Base-by-base conservation (phyloP, 2,888 invertebrate species). In the Euplagia quadripunctaria region DNA sequence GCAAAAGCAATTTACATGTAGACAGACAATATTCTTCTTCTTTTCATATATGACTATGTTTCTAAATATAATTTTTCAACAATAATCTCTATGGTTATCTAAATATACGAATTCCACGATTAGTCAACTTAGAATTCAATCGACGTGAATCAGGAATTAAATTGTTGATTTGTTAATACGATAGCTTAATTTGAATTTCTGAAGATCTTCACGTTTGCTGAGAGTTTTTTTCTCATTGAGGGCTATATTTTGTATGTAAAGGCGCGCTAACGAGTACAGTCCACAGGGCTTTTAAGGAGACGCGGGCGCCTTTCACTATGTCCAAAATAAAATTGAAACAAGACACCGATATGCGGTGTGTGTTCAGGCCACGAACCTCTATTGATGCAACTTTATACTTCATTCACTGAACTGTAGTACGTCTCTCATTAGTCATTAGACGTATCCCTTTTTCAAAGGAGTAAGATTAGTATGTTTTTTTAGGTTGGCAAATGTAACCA, bases 201-300 rank as follows among this genome's bases (percentile, higher is more conserved):
- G 43, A 46, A 46, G 71, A 73, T 74, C 55, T 70, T 69, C 70
- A 65, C 76, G 67, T 75, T 80, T 78, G 73, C 66, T 75, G 64
- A 81, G 74, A 79, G 80, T 78, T 84, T 84, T 84, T 89, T 89
- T 87, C 83, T 83, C 88, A 86, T 88, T 90, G 87, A 89, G 84
- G 83, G 87, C 87, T 88, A 87, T 88, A 89, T 89, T 88, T 86
- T 86, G 83, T 87, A 86, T 89, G 86, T 89, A 88, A 88, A 90
- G 88, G 88, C 79, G 87, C 85, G 93, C 91, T 94, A 94, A 94
- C 91, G 86, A 93, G 90, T 88, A 92, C 89, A 89, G 89, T 88
- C 91, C 88, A 94, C 93, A 94, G 92, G 92, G 92, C 92, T 93
- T 94, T 94, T 92, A 94, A 92, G 91, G 92, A 92, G 93, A 92